These are phyloP conservation scores for Cynodonichthys magdalenae DNA, from an alignment of 2,797 vertebrate species.

Conservation along the genomic window DNA sequence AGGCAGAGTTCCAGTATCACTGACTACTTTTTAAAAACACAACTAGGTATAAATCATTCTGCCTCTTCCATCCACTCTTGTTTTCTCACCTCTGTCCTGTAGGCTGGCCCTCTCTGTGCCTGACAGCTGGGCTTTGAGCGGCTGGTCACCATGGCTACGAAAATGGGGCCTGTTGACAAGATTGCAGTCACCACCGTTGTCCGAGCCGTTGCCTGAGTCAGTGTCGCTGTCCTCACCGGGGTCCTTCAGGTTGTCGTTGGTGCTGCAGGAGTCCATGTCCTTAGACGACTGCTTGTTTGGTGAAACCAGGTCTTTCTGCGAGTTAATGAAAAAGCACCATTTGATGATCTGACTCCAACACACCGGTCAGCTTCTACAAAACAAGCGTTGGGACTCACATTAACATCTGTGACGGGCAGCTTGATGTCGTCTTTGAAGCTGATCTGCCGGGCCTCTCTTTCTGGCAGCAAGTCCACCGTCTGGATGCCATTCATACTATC, in stretches of 20 bases:
- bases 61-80: constrained; percentile 10
- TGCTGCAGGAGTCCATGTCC: constrained; percentile 57
- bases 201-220: constrained; percentile 62
- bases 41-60: neutral
- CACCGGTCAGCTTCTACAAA: neutral
- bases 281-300: constrained; percentile 42
- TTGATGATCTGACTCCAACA: constrained; percentile 16
- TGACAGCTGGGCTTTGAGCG: constrained; percentile 52
- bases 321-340: neutral
- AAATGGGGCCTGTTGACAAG: constrained; percentile 57
- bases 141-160: constrained; percentile 57
- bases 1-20: neutral
- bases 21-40: neutral
- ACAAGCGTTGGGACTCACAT: constrained; percentile 33
- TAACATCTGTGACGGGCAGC: constrained; percentile 55
- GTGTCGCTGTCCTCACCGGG: constrained; percentile 57
- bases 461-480: constrained; percentile 56
- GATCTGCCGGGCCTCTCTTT: constrained; percentile 56
- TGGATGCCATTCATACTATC: constrained; percentile 67
- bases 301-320: constrained; percentile 43
- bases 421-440: constrained; percentile 54
- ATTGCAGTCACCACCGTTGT: constrained; percentile 52
- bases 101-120: constrained; percentile 36
- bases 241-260: constrained; percentile 62
- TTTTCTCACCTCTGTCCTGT: constrained; percentile 61